Percentiles rank a stretch among this genome's conserved stretches.
Conservation (phyloP, 2,797 vertebrate species). For the Typhlichthys subterraneus region DNA sequence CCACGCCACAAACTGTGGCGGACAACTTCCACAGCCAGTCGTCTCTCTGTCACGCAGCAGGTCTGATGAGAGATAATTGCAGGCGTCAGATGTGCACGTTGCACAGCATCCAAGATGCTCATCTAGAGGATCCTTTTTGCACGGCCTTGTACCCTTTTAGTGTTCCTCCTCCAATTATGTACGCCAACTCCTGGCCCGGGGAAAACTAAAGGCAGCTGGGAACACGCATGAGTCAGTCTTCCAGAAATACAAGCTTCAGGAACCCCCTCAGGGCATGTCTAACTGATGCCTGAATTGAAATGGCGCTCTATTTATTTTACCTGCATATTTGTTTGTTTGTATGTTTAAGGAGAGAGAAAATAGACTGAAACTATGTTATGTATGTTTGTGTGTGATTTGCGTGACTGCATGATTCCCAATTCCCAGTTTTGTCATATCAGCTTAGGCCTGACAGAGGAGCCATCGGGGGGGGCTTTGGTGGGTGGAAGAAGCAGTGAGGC, state of each 20-base stretch:
- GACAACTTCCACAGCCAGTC: constrained; percentile 30
- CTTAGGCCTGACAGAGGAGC: constrained; percentile 57
- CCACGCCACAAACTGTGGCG: constrained; percentile 50
- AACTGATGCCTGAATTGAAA: constrained; percentile 28
- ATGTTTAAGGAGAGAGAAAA: constrained; percentile 1
- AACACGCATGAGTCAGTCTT: constrained; percentile 52
- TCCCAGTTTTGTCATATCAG: constrained; percentile 64
- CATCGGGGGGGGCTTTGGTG: constrained; percentile 20
- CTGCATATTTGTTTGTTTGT: constrained; percentile 17
- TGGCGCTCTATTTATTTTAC: constrained; percentile 29
- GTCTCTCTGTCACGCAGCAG: constrained; percentile 36
- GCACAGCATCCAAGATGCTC: constrained; percentile 40
- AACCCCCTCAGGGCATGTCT: constrained; percentile 38
- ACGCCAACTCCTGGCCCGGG: constrained; percentile 34
- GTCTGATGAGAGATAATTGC: constrained; percentile 58
- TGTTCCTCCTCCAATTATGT: constrained; percentile 52
- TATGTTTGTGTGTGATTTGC: constrained; percentile 9
- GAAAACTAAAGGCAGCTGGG: constrained; percentile 46
- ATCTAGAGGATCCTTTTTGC: constrained; percentile 42
- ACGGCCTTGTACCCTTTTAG: constrained; percentile 49
- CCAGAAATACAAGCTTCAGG: constrained; percentile 44
- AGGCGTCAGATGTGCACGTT: constrained; percentile 27
- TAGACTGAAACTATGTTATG: background rate
- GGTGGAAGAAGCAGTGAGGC: constrained; percentile 28
- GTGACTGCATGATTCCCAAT: constrained; percentile 14